Evolutionary conservation across 2,113 vertebrate species (phyloP).

Genomic region (Rhinopomastus cyanomelas): DNA sequence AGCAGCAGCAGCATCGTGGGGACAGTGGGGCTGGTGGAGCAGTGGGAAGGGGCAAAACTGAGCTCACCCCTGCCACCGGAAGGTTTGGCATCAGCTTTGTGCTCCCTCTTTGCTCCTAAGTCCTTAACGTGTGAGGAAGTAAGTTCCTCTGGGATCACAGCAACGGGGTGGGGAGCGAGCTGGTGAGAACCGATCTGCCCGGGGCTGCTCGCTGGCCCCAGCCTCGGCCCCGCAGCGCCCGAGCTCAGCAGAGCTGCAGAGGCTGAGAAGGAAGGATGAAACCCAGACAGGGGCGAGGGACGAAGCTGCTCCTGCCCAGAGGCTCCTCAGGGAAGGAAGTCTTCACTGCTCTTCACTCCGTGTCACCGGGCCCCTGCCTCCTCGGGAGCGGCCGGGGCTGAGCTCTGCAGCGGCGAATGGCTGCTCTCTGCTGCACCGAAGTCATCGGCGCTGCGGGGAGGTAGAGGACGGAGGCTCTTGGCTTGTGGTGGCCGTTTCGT

Average conservation of each 20-base stretch:
- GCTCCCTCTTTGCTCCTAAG: background rate
- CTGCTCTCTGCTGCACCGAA: constrained; percentile 9
- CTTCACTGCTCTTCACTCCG: constrained; percentile 48
- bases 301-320: background rate
- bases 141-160: background rate
- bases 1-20: background rate
- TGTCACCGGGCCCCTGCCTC: constrained; percentile 46
- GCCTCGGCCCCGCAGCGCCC: accelerated
- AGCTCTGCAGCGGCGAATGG: constrained; percentile 21
- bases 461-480: constrained; percentile 21
- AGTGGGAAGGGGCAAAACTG: background rate
- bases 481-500: constrained; percentile 4
- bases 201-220: accelerated
- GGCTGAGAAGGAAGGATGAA: background rate
- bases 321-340: no score
- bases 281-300: no score
- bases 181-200: accelerated
- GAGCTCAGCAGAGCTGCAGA: accelerated
- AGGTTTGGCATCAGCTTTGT: background rate
- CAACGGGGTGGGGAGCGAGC: accelerated
- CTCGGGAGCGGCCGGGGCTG: constrained; percentile 6
- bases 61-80: background rate
- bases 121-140: background rate
- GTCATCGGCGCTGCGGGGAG: background rate
- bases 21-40: background rate